A percentile compares a stretch with the other conserved stretches of the same genome.
These are phyloP conservation scores for Agrotis exclamationis DNA, from an alignment of 2,888 invertebrate species.

Conservation along the genomic window DNA sequence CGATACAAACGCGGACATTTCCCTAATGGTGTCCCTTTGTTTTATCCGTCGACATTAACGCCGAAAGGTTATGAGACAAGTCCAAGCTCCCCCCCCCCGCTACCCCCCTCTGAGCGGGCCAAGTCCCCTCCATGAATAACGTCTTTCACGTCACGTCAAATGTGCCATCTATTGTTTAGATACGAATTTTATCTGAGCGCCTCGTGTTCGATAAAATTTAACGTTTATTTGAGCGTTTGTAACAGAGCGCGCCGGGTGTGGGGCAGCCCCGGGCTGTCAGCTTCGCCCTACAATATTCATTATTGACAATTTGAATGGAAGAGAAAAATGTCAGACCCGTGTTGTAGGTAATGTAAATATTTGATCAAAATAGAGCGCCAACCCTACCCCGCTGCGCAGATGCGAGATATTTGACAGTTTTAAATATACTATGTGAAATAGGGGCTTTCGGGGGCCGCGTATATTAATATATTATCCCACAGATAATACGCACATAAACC, in stretches of 20 bases:
- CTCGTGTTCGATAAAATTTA: conserved; percentile 70
- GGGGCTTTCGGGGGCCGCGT: conserved; percentile 48
- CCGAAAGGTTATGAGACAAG: conserved; percentile 59
- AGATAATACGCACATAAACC: conserved; percentile 59
- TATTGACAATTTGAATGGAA: conserved; percentile 83
- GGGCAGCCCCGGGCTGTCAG: conserved; percentile 62
- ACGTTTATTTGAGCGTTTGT: conserved; percentile 64
- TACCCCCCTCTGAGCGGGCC: conserved; percentile 10
- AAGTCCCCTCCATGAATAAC: conserved; percentile 43
- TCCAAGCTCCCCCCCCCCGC: conserved; percentile 12
- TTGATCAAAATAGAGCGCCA: conserved; percentile 77
- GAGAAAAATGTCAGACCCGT: conserved; percentile 85
- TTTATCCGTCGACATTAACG: conserved; percentile 54
- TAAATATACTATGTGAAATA: conserved; percentile 62
- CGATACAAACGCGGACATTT: conserved; percentile 58
- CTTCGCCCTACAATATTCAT: conserved; percentile 77
- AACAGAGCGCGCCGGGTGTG: conserved; percentile 53
- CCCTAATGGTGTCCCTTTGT: conserved; percentile 60
- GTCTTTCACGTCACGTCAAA: conserved; percentile 68
- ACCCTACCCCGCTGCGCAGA: conserved; percentile 69
- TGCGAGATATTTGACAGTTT: conserved; percentile 70
- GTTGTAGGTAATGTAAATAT: conserved; percentile 84
- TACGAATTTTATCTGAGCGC: conserved; percentile 66
- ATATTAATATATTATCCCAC: conserved; percentile 61
- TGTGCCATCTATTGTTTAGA: conserved; percentile 66